Base-by-base conservation (phyloP, 2,113 vertebrate genomes). In the Entosphenus tridentatus region DNA sequence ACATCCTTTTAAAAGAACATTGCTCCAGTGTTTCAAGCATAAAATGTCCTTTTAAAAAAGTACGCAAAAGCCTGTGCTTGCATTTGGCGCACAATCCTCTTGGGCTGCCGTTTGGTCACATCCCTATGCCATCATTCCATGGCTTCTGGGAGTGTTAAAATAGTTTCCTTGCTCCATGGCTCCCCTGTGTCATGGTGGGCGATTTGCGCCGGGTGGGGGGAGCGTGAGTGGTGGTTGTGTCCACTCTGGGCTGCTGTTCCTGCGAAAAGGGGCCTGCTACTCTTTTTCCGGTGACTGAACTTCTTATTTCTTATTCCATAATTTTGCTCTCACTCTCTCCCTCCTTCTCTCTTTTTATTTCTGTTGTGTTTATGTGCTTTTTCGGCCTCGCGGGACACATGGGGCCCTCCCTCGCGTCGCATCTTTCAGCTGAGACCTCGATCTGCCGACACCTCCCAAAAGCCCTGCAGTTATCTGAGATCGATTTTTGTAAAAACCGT, bases 221-320 rank as follows among this genome's bases (percentile, higher is more conserved):
- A 39, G 8, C 62, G 21, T 65, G 62, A 65, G 21, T 65, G n/a
- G 62, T 65, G 21, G 21, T 21, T 21, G 21, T 21, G 62, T 65
- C 62, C 62, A 21, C 21, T 65, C 62, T 65, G 21, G n/a, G 62
- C n/a, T n/a, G 62, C 21, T 65, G 62, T 65, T 16, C 62, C 62
- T 65, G 62, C 62, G 10, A 65, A 65, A 65, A 65, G 62, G 62
- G 21, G n/a, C 21, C 21, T 65, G 62, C 9, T 65, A 16, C 21
- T 65, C 21, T 65, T 65, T 65, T 65, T 21, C 62, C 62, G 62
- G 21, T 65, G 62, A 65, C 62, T 65, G 62, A 65, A 65, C 62
- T 65, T 65, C 62, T 65, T 21, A 65, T 11, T 65, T 65, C 62
- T 65, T 21, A 65, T 65, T 65, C 21, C 62, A n/a, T 21, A 65